Evolutionary conservation across 2,888 invertebrate genomes (phyloP).

Genomic region (Apoda limacodes): DNA sequence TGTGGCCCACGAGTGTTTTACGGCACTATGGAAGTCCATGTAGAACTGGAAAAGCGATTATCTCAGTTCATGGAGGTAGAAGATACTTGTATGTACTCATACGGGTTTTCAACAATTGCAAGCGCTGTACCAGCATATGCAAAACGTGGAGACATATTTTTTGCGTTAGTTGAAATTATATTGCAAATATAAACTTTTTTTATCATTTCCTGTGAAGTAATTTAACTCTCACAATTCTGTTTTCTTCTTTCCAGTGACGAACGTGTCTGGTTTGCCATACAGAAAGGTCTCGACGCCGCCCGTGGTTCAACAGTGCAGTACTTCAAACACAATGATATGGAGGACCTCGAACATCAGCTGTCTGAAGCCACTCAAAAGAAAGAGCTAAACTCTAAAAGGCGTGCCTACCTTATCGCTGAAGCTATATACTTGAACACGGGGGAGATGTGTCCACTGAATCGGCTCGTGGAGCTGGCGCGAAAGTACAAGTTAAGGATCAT

Average conservation of each 20-base stretch:
- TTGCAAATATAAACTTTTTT: neutral
- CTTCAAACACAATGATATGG: slow-evolving; percentile 91
- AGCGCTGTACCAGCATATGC: slow-evolving; percentile 97
- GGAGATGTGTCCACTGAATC: slow-evolving; percentile 86
- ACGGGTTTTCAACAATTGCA: slow-evolving; percentile 94
- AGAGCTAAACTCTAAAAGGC: slow-evolving; percentile 42
- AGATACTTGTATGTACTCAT: slow-evolving; percentile 95
- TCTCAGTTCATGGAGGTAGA: slow-evolving; percentile 88
- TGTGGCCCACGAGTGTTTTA: slow-evolving; percentile 98
- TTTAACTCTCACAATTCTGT: too few relatives aligned
- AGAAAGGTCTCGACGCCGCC: slow-evolving; percentile 92
- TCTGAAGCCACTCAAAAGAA: slow-evolving; percentile 47
- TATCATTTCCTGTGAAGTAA: too few relatives aligned
- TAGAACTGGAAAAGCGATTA: slow-evolving; percentile 86
- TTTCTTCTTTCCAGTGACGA: slow-evolving; percentile 74
- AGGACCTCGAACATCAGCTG: slow-evolving; percentile 82
- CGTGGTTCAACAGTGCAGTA: slow-evolving; percentile 82
- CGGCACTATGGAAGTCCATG: slow-evolving; percentile 94
- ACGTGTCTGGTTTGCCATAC: slow-evolving; percentile 87
- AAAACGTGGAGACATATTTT: slow-evolving; percentile 90
- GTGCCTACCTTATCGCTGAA: slow-evolving; percentile 90
- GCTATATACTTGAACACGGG: slow-evolving; percentile 95
- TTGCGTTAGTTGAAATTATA: slow-evolving; percentile 75
- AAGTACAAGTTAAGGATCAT: slow-evolving; percentile 92
- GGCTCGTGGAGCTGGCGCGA: slow-evolving; percentile 83